A percentile compares a stretch with the other conserved stretches of the same genome.
phyloP scores from a whole-genome alignment of 2,113 vertebrate species.

The Myotis brandtii region DNA sequence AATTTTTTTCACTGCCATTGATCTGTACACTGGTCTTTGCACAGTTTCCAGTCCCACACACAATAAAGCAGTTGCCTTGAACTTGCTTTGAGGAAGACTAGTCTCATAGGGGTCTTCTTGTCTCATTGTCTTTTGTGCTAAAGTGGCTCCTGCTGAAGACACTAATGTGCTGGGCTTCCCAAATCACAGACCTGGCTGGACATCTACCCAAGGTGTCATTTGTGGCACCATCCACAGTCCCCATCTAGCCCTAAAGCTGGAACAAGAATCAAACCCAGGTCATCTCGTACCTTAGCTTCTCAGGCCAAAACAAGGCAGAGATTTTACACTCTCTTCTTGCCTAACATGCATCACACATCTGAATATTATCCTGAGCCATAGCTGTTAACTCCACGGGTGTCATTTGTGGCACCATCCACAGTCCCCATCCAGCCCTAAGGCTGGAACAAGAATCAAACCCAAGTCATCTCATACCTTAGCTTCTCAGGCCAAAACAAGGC shows the following conservation, averaged over 20 bases:
- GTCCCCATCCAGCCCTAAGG: background rate
- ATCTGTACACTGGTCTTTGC: background rate
- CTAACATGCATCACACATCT: background rate
- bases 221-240: background rate
- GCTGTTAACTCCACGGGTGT: background rate
- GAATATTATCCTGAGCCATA: background rate
- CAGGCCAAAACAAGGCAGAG: background rate
- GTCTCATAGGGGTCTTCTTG: background rate
- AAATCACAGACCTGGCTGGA: background rate
- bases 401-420: background rate
- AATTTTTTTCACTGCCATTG: background rate
- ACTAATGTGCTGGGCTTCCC: background rate
- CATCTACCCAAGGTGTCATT: background rate
- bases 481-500: background rate
- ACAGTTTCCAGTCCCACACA: background rate
- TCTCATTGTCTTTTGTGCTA: background rate
- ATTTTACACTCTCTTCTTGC: background rate
- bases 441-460: constrained; percentile 8
- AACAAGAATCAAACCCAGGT: background rate
- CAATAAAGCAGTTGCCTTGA: background rate
- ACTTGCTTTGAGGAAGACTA: background rate
- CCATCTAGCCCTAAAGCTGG: background rate
- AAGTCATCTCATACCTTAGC: background rate
- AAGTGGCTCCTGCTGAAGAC: background rate
- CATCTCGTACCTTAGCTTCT: background rate